A percentile compares a stretch with the other conserved stretches of the same genome.
Conservation (phyloP, 2,797 vertebrate genomes). For the Carduelis carduelis region DNA sequence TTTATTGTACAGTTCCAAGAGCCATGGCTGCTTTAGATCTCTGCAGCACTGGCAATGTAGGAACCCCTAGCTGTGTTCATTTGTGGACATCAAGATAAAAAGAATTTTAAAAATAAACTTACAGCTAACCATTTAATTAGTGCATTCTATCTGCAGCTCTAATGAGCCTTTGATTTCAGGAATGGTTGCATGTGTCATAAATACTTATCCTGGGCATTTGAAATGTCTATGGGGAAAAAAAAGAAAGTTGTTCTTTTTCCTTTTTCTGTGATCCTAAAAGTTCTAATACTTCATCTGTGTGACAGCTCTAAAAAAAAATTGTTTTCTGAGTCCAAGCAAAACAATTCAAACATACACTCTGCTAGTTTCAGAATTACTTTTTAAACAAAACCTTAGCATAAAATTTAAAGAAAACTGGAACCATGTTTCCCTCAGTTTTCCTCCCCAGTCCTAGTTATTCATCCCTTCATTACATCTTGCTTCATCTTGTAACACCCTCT, state of each 20-base stretch:
- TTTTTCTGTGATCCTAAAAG: background rate
- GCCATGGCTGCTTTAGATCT: background rate
- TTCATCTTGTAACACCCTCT: background rate
- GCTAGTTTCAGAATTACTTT: background rate
- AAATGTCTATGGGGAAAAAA: background rate
- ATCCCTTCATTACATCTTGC: background rate
- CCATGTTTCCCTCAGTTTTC: rapidly evolving
- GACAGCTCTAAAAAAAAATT: background rate
- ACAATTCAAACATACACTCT: background rate
- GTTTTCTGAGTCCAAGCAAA: background rate
- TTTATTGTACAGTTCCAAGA: background rate
- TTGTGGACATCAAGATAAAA: background rate
- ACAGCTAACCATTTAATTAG: background rate
- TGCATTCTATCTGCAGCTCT: background rate
- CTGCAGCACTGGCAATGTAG: background rate
- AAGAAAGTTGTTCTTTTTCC: background rate
- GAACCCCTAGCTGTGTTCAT: background rate
- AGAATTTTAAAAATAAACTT: background rate
- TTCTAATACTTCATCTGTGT: background rate
- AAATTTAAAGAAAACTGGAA: background rate
- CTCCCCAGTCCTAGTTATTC: rapidly evolving
- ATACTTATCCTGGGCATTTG: background rate
- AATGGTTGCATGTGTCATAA: background rate
- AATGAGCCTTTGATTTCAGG: conserved; percentile 23
- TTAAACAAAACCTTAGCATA: background rate